Evolutionary conservation across 1,140 invertebrate genomes (phyloP), one percentile per base, ranked within the genome.

Genomic region (Anadara kagoshimensis): DNA sequence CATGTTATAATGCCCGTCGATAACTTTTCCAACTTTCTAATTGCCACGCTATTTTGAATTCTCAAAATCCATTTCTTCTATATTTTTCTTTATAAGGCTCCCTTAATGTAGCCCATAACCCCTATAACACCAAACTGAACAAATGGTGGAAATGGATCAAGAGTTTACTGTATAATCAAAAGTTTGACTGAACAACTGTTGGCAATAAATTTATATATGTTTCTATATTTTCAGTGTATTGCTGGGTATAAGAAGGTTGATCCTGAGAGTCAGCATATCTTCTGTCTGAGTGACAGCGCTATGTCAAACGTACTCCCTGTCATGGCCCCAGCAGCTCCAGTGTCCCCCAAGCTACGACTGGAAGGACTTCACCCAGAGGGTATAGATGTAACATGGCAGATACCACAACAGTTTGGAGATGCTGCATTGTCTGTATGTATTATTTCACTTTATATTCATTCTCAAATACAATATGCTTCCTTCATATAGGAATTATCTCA

Each of bases 331-430:
- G 85, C 85, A 12, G 85, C 86, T 22, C 88, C 88, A 29, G 82
- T 84, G 64, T 87, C 89, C 10, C 87, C 88, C 14, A 83, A 85
- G 45, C 75, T 89, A 18, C 69, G 83, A 16, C 76, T 89, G 18
- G 87, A 89, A 47, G 83, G 86, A 14, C 81, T 90, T 69, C 81
- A 82, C 43, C 80, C 85, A 12, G 81, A 87, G 8, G 89, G 89
- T 5, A 84, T 89, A 57, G 86, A 87, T 72, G 78, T 89, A 51
- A 86, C 85, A 14, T 90, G 89, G 89, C 76, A 84, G 47, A 78
- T 79, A 14, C 88, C 86, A 5, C 86, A 90, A 69, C 87, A 90
- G 69, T 85, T 82, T 61, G 87, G 87, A 20, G 88, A 89, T 76
- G 88, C 86, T 43, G 73, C 64, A n/a, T 82, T 89, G 36, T 88